Percentiles rank a stretch among this genome's conserved stretches.
These are phyloP conservation scores for Acleris cristana DNA, from an alignment of 2,888 invertebrate species.

Conservation along the genomic window DNA sequence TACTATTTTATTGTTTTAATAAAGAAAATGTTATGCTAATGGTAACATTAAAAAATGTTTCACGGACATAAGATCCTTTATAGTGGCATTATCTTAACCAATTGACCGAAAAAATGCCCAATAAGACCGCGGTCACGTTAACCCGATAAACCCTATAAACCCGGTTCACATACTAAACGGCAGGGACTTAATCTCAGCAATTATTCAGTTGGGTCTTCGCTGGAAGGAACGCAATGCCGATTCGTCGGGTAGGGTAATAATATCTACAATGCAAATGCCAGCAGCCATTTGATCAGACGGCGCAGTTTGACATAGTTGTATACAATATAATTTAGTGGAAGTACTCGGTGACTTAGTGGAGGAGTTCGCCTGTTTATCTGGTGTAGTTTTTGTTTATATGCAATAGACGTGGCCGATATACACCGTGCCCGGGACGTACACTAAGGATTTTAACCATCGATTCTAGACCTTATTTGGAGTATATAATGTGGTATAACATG, in stretches of 20 bases:
- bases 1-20: no score
- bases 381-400: no score
- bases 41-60: no score
- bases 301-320: not conserved
- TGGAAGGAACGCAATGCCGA: slow-evolving; percentile 30
- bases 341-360: not conserved
- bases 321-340: not conserved
- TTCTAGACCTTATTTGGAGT: no score
- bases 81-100: not conserved
- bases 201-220: slow-evolving; percentile 38
- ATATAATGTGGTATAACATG: no score
- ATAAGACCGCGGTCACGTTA: not conserved
- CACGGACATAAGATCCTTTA: not conserved
- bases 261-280: slow-evolving; percentile 62
- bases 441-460: no score
- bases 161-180: slow-evolving; percentile 12
- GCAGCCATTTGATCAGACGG: slow-evolving; percentile 55
- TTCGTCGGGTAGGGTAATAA: slow-evolving; percentile 46
- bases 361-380: no score
- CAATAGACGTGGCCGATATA: no score
- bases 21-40: no score
- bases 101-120: not conserved
- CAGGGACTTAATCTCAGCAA: slow-evolving; percentile 22
- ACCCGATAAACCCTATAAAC: slow-evolving; percentile 1
- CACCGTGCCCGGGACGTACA: no score